phyloP scores from a whole-genome alignment of 2,888 invertebrate species.

The Limnephilus rhombicus region DNA sequence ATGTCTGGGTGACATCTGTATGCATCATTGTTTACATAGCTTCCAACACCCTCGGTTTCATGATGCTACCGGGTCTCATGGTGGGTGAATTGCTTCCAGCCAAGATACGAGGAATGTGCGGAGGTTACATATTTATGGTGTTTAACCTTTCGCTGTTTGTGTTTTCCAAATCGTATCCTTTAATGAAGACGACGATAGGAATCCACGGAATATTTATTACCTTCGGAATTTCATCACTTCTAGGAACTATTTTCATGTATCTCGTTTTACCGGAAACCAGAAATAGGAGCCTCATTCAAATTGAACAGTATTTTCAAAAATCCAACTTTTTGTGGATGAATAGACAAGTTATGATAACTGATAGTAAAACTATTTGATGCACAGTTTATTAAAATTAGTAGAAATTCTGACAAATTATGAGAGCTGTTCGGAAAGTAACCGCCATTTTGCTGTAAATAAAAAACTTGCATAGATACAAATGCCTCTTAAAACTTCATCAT shows the following conservation, averaged over 20 bases:
- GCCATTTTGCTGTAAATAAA: too few relatives aligned
- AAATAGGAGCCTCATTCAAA: slow-evolving; percentile 83
- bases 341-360: slow-evolving; percentile 45
- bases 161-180: slow-evolving; percentile 84
- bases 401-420: neutral
- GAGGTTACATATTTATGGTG: slow-evolving; percentile 85
- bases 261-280: slow-evolving; percentile 87
- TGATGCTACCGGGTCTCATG: slow-evolving; percentile 87
- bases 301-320: slow-evolving; percentile 85
- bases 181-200: slow-evolving; percentile 79
- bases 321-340: slow-evolving; percentile 58
- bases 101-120: slow-evolving; percentile 84
- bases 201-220: slow-evolving; percentile 84
- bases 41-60: slow-evolving; percentile 85
- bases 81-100: slow-evolving; percentile 87
- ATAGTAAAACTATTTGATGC: slow-evolving; percentile 40
- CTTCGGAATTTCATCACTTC: slow-evolving; percentile 81
- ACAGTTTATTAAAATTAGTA: neutral
- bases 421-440: neutral
- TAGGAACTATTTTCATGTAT: slow-evolving; percentile 82
- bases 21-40: slow-evolving; percentile 84
- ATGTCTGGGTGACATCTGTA: slow-evolving; percentile 72
- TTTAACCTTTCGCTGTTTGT: slow-evolving; percentile 84
- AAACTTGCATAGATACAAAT: too few relatives aligned
- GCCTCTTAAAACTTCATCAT: too few relatives aligned